phyloP scores from a whole-genome alignment of 1,140 invertebrate species.

The Heliconius hermathena region DNA sequence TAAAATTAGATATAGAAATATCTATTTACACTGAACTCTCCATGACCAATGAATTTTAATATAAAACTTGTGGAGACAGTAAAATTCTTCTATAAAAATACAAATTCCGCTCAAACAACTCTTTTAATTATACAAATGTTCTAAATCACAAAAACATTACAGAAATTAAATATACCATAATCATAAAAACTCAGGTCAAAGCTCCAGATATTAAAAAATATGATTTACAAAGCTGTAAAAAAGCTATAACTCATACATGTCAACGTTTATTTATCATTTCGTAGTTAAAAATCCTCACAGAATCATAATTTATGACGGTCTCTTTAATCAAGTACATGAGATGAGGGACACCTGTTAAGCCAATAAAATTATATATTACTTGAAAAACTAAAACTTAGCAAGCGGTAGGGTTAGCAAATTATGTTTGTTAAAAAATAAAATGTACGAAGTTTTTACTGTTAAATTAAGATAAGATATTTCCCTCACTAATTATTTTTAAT shows the following conservation, averaged over 20 bases:
- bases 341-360: conserved; percentile 21
- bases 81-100: too few relatives aligned
- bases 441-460: background rate
- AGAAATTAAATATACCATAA: background rate
- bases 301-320: conserved; percentile 24
- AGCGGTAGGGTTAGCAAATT: background rate
- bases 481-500: too few relatives aligned
- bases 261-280: conserved; percentile 6
- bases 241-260: conserved; percentile 16
- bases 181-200: background rate
- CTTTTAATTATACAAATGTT: background rate
- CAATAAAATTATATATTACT: conserved; percentile 22
- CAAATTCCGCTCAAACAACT: background rate
- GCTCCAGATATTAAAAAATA: conserved; percentile 1
- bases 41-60: too few relatives aligned
- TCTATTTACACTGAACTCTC: too few relatives aligned
- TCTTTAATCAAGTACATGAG: conserved; percentile 9
- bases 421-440: background rate
- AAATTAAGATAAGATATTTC: too few relatives aligned
- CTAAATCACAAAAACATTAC: background rate
- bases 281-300: conserved; percentile 2
- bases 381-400: background rate
- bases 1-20: too few relatives aligned
- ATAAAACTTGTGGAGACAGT: too few relatives aligned
- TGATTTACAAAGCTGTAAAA: conserved; percentile 24